These are phyloP conservation scores for Lates calcarifer DNA, from an alignment of 2,113 vertebrate species.

Conservation along the genomic window DNA sequence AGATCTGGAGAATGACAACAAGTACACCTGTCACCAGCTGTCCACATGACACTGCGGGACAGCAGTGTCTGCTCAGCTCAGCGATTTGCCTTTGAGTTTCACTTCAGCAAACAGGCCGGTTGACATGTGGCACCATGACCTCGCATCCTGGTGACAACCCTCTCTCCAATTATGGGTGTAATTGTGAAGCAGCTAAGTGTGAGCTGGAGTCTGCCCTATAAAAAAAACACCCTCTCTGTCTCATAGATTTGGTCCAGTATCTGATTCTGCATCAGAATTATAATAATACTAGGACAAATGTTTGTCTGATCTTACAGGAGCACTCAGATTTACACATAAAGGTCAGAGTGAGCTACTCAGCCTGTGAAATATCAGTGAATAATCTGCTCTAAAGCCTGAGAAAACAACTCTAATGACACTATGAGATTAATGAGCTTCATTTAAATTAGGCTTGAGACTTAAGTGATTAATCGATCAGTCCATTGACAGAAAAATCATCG, in stretches of 20 bases:
- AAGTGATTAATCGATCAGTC: not conserved
- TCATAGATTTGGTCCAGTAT: not conserved
- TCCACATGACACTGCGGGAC: conserved; percentile 16
- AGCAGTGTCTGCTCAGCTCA: conserved; percentile 41
- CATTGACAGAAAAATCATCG: too few species aligned
- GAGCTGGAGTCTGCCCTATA: conserved; percentile 17
- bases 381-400: not conserved
- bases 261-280: not conserved
- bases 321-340: not conserved
- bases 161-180: conserved; percentile 64
- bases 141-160: conserved; percentile 69
- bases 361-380: not conserved
- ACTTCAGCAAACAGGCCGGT: conserved; percentile 67
- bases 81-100: conserved; percentile 63
- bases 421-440: not conserved
- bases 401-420: not conserved
- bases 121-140: conserved; percentile 69
- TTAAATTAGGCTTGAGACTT: not conserved
- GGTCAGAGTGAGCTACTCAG: not conserved
- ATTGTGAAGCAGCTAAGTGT: conserved; percentile 60
- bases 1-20: conserved; percentile 40
- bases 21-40: conserved; percentile 54
- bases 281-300: not conserved
- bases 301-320: not conserved
- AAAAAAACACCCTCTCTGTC: conserved; percentile 15